Conservation (phyloP, 1,140 invertebrate genomes). For the Drosophila albomicans region DNA sequence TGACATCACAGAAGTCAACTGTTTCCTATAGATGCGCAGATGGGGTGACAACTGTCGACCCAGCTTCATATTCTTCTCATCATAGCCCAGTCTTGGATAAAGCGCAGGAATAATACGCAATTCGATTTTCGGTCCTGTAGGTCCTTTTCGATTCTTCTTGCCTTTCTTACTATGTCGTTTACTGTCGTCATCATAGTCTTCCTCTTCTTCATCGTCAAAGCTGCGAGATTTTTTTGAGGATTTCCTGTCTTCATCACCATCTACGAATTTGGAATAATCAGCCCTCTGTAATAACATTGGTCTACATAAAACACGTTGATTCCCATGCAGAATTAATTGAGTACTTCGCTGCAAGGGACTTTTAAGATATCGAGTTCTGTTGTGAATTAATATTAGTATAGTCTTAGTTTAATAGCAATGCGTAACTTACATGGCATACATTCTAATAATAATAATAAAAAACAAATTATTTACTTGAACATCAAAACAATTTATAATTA, state of each 20-base stretch:
- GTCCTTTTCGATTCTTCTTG: background rate
- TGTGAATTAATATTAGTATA: background rate
- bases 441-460: slow-evolving; percentile 2
- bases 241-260: background rate
- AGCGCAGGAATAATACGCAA: slow-evolving; percentile 36
- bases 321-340: background rate
- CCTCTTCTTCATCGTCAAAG: background rate
- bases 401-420: background rate
- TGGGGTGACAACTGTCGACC: slow-evolving; percentile 93
- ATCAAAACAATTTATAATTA: background rate
- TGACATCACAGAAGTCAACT: slow-evolving; percentile 92
- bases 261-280: slow-evolving; percentile 2
- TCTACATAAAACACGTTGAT: background rate
- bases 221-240: background rate
- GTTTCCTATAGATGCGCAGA: slow-evolving; percentile 91
- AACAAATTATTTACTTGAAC: background rate
- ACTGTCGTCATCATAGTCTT: background rate
- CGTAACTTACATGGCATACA: slow-evolving; percentile 29
- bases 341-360: background rate
- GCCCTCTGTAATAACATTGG: background rate
- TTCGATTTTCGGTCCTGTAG: slow-evolving; percentile 16
- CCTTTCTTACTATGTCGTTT: background rate
- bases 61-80: slow-evolving; percentile 88
- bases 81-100: slow-evolving; percentile 85
- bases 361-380: slow-evolving; percentile 20